These are phyloP conservation scores for Nestor notabilis DNA, from an alignment of 2,113 vertebrate genomes.

Conservation along the genomic window DNA sequence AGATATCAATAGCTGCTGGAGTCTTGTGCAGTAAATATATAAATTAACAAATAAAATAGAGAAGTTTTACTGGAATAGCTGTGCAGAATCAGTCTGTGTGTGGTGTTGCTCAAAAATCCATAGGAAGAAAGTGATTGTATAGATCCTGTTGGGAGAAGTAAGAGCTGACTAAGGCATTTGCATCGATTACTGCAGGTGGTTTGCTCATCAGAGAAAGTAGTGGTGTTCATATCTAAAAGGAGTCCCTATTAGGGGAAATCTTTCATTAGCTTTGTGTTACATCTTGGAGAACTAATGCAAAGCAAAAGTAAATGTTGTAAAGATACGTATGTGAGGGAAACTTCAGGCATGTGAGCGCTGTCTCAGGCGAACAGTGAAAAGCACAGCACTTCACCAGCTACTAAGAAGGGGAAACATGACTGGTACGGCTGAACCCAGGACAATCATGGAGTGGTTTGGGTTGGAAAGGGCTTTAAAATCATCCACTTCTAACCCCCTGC, in stretches of 20 bases:
- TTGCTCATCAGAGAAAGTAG: not conserved
- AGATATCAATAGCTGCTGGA: not conserved
- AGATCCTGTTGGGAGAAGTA: not conserved
- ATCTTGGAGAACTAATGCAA: not conserved
- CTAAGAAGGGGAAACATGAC: too few species aligned
- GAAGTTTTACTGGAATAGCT: not conserved
- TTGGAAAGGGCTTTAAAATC: not conserved
- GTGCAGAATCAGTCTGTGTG: not conserved
- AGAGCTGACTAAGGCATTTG: not conserved
- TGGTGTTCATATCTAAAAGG: not conserved
- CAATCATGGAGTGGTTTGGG: not conserved
- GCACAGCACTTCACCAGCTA: too few species aligned
- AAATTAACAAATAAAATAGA: not conserved
- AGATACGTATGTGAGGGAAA: fast-evolving
- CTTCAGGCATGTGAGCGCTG: fast-evolving
- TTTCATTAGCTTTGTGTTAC: not conserved
- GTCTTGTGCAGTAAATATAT: not conserved
- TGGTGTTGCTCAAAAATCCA: not conserved
- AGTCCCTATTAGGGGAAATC: not conserved
- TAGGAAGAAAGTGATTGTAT: not conserved
- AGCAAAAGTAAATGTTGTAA: not conserved
- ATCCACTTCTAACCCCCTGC: not conserved
- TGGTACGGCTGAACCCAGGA: not conserved
- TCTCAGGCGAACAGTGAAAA: not conserved
- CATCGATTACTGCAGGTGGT: not conserved